phyloP scores from a whole-genome alignment of 2,888 invertebrate species.

The Latrodectus elegans region DNA sequence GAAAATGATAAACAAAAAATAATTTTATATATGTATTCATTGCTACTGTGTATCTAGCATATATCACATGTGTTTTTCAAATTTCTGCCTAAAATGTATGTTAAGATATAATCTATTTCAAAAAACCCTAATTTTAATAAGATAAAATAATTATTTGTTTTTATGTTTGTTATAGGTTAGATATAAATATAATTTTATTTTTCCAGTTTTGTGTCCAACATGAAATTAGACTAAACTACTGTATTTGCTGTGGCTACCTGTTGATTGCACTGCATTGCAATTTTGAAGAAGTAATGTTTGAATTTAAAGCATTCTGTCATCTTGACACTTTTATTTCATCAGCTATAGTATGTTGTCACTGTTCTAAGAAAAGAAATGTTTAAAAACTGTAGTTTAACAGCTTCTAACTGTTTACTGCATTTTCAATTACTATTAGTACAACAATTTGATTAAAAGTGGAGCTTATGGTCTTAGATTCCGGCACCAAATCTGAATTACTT shows the following conservation, averaged over 20 bases:
- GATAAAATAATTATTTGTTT: too few species aligned
- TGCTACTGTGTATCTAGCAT: too few species aligned
- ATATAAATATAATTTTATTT: not conserved
- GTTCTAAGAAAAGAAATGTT: constrained; percentile 25
- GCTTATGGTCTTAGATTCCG: constrained; percentile 46
- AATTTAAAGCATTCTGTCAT: constrained; percentile 36
- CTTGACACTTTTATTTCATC: constrained; percentile 33
- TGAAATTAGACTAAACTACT: constrained; percentile 13
- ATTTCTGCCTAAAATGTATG: too few species aligned
- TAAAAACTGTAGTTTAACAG: constrained; percentile 27
- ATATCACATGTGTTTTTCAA: too few species aligned
- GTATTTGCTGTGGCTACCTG: constrained; percentile 32
- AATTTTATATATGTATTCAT: too few species aligned
- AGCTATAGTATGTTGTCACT: constrained; percentile 41
- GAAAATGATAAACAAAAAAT: too few species aligned
- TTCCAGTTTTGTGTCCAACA: constrained; percentile 56
- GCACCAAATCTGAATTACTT: constrained; percentile 32
- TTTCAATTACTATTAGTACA: constrained; percentile 39
- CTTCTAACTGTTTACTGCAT: constrained; percentile 29
- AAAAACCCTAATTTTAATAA: too few species aligned
- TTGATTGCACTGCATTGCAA: constrained; percentile 36
- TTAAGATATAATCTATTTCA: too few species aligned
- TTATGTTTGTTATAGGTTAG: too few species aligned
- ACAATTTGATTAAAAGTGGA: constrained; percentile 44
- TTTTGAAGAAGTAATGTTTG: constrained; percentile 15